Conservation (phyloP, 2,113 vertebrate species). For the Tachysurus vachellii region DNA sequence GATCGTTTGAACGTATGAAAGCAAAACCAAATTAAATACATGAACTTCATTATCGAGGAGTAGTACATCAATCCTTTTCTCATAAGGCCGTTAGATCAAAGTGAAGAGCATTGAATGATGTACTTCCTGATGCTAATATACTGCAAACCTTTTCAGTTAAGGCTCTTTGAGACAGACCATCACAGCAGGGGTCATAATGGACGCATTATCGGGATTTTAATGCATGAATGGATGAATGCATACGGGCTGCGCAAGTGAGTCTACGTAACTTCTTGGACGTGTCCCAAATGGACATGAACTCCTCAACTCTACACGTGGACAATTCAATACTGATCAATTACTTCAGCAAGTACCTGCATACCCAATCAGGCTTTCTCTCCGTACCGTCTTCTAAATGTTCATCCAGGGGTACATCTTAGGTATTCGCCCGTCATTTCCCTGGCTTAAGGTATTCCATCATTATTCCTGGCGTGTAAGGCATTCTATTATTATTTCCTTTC, state of each 20-base stretch:
- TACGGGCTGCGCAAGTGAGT: background rate
- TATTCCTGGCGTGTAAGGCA: background rate
- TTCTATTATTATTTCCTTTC: background rate
- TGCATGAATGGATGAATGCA: conserved; percentile 28
- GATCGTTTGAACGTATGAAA: conserved; percentile 30
- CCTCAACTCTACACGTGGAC: background rate
- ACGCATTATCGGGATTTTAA: conserved; percentile 33
- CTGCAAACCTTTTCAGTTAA: conserved; percentile 37
- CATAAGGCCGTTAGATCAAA: conserved; percentile 12
- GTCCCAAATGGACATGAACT: too few species aligned
- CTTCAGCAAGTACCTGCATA: background rate
- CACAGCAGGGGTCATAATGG: conserved; percentile 35
- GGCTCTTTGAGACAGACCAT: conserved; percentile 34
- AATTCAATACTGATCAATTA: background rate
- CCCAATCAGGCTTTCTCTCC: background rate
- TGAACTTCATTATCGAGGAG: conserved; percentile 34
- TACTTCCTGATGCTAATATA: conserved; percentile 39
- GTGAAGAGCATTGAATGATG: conserved; percentile 39
- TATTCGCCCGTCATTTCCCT: too few species aligned
- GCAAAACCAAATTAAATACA: conserved; percentile 45
- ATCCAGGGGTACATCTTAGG: background rate
- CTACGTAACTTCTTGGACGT: background rate
- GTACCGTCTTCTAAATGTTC: background rate
- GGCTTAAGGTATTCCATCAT: too few species aligned
- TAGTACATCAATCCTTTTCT: background rate